phyloP scores from a whole-genome alignment of 2,888 invertebrate genomes.

The Caenorhabditis sp. region DNA sequence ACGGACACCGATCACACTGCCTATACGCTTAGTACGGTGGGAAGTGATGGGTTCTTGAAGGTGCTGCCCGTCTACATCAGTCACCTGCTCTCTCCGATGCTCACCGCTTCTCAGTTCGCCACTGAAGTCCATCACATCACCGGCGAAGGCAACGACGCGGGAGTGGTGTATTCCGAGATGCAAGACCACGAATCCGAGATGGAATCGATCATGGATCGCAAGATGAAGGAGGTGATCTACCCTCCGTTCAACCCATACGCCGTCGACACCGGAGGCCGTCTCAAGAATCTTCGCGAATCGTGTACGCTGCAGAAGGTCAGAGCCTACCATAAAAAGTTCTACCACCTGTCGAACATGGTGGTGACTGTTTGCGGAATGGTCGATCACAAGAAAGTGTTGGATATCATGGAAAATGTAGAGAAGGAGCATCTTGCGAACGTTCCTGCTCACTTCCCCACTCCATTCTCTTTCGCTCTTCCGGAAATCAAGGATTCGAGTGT shows the following conservation, averaged over 20 bases:
- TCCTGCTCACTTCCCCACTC: constrained; percentile 68
- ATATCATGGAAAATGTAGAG: constrained; percentile 85
- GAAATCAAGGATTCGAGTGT: constrained; percentile 55
- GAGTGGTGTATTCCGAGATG: constrained; percentile 97
- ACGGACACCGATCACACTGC: constrained; percentile 90
- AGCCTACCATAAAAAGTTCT: constrained; percentile 89
- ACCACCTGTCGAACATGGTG: constrained; percentile 90
- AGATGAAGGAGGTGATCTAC: constrained; percentile 81
- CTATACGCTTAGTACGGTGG: constrained; percentile 91
- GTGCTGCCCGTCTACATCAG: constrained; percentile 92
- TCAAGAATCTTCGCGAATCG: constrained; percentile 88
- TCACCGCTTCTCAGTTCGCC: constrained; percentile 87
- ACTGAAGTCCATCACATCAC: constrained; percentile 95
- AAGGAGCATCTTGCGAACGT: constrained; percentile 82
- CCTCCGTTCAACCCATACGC: constrained; percentile 89
- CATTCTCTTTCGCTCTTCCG: constrained; percentile 62
- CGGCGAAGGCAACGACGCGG: constrained; percentile 90
- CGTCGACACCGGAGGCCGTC: constrained; percentile 88
- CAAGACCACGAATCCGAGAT: constrained; percentile 80
- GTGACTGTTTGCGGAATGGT: constrained; percentile 88
- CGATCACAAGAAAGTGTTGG: constrained; percentile 84
- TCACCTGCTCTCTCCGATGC: constrained; percentile 89
- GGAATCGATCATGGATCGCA: constrained; percentile 74
- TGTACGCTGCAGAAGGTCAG: constrained; percentile 87
- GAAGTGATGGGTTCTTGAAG: constrained; percentile 89